Evolutionary conservation across 2,113 vertebrate species (phyloP).

Genomic region (Neogale vison): DNA sequence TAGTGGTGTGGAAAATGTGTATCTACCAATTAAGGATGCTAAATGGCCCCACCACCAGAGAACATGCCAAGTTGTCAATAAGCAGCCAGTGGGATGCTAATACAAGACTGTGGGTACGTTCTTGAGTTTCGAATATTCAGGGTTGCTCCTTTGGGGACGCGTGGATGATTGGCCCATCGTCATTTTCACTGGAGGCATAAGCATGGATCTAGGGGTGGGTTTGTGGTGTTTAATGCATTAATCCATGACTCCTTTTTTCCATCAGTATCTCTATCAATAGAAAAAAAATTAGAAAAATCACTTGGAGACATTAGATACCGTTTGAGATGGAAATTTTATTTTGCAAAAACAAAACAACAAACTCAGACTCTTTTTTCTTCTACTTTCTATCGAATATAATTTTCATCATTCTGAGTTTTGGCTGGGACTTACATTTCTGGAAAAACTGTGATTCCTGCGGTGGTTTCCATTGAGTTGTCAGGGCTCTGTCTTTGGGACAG

Average conservation of each 20-base stretch:
- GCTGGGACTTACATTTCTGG: background rate
- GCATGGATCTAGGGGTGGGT: background rate
- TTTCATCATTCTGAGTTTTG: background rate
- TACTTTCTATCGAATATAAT: background rate
- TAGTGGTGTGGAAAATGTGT: slow-evolving; percentile 66
- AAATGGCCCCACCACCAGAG: background rate
- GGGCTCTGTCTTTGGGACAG: background rate
- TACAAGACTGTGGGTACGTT: background rate
- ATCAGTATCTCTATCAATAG: background rate
- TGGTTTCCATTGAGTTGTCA: background rate
- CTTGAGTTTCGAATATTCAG: background rate
- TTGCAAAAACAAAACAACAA: background rate
- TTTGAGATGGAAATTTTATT: background rate
- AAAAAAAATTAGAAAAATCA: slow-evolving; percentile 6
- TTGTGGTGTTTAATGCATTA: background rate
- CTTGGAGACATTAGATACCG: background rate
- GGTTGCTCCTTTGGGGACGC: background rate
- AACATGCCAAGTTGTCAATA: slow-evolving; percentile 33
- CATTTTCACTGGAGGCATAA: background rate
- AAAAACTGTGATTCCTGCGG: background rate
- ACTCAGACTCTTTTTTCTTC: background rate
- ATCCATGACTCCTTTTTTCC: background rate
- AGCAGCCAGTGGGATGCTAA: slow-evolving; percentile 39
- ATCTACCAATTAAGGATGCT: slow-evolving; percentile 23
- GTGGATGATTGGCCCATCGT: background rate